A percentile compares a stretch with the other conserved stretches of the same genome.
phyloP scores from a whole-genome alignment of 2,888 invertebrate species.

The Synergus itoensis region DNA sequence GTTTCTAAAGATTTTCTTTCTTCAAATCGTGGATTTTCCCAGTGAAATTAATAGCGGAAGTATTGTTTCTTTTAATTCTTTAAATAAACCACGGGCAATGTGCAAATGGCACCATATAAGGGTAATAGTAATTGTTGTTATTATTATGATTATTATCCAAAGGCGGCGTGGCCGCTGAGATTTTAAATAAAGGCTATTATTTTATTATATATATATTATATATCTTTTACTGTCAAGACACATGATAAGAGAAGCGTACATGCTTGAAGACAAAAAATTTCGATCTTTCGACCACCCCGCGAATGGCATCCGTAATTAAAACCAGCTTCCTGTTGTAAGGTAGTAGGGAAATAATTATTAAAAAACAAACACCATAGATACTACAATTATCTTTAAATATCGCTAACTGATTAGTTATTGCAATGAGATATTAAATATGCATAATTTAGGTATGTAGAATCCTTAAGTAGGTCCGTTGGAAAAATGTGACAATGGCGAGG shows the following conservation, averaged over 20 bases:
- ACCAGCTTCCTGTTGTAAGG: conserved; percentile 21
- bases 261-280: conserved; percentile 23
- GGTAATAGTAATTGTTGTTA: conserved; percentile 40
- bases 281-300: conserved; percentile 19
- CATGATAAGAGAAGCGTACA: conserved; percentile 30
- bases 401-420: conserved; percentile 59
- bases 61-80: conserved; percentile 5
- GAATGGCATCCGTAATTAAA: conserved; percentile 5
- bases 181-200: conserved; percentile 13
- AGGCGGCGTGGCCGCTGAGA: conserved; percentile 10
- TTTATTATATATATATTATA: conserved; percentile 42
- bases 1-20: neutral
- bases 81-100: conserved; percentile 65
- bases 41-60: neutral
- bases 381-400: conserved; percentile 52
- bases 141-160: conserved; percentile 42
- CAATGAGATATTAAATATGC: conserved; percentile 51
- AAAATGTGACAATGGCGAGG: conserved; percentile 27
- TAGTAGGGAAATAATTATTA: conserved; percentile 19
- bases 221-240: conserved; percentile 46
- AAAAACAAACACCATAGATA: conserved; percentile 22
- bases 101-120: conserved; percentile 66
- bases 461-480: conserved; percentile 42
- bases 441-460: conserved; percentile 49
- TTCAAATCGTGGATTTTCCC: neutral